phyloP scores from a whole-genome alignment of 2,797 vertebrate species.

The Forpus xanthops region DNA sequence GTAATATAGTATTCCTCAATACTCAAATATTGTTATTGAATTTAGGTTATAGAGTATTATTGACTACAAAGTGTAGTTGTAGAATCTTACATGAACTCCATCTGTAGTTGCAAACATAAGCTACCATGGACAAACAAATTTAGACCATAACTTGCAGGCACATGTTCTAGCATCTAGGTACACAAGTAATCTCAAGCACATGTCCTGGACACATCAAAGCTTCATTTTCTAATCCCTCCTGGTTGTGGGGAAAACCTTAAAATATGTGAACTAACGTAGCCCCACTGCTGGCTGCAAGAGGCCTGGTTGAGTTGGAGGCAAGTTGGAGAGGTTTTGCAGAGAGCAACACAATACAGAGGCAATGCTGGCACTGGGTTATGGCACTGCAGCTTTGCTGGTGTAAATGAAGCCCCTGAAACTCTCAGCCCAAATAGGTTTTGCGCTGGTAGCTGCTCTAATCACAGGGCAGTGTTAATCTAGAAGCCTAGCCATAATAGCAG shows the following conservation, averaged over 20 bases:
- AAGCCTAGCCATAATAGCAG: not conserved
- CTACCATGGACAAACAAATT: conserved; percentile 13
- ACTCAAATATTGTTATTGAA: not conserved
- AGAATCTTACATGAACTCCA: not conserved
- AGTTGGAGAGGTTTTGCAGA: not conserved
- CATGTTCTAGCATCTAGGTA: conserved; percentile 5
- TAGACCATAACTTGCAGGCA: conserved; percentile 10
- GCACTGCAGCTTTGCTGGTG: not conserved
- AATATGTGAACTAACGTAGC: not conserved
- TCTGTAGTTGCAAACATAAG: not conserved
- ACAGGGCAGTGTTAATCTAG: not conserved
- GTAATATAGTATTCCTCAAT: not conserved
- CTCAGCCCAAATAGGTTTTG: not conserved
- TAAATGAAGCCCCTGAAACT: not conserved
- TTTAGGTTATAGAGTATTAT: not conserved
- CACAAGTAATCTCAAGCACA: conserved; percentile 29
- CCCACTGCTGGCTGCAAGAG: not conserved
- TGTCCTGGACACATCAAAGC: conserved; percentile 34
- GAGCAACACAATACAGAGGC: not conserved
- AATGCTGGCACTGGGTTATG: not conserved
- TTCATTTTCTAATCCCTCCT: not conserved
- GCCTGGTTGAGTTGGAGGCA: not conserved
- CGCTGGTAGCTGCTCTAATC: not conserved
- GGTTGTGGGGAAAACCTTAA: conserved; percentile 29
- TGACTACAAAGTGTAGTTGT: not conserved